phyloP scores from a whole-genome alignment of 2,888 invertebrate species.

The Dioctria rufipes region DNA sequence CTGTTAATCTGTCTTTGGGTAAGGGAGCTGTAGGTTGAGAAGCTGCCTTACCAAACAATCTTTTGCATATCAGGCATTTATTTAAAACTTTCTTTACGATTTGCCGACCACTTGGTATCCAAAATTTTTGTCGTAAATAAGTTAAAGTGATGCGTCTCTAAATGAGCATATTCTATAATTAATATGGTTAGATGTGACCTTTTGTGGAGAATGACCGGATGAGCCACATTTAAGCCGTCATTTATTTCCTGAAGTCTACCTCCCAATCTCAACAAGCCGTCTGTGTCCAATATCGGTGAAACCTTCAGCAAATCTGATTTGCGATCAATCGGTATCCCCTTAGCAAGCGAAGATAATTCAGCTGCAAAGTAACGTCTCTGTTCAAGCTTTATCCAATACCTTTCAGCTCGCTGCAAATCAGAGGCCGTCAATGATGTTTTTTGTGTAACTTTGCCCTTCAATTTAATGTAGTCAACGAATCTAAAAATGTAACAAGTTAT shows the following conservation, averaged over 20 bases:
- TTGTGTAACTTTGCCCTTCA: background rate
- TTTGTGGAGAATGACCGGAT: background rate
- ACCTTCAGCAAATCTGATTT: slow-evolving; percentile 11
- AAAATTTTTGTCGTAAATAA: background rate
- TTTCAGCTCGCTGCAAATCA: background rate
- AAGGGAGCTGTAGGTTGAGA: background rate
- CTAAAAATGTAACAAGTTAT: background rate
- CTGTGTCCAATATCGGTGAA: background rate
- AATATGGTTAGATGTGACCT: background rate
- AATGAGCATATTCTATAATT: background rate
- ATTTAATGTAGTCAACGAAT: background rate
- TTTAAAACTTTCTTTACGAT: background rate
- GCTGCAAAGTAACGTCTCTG: background rate
- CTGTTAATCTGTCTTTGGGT: background rate
- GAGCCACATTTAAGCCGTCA: background rate
- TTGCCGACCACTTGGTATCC: background rate
- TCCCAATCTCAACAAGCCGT: background rate
- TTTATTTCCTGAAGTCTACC: background rate
- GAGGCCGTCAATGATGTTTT: background rate
- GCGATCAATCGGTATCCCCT: slow-evolving; percentile 7
- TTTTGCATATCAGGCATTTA: background rate
- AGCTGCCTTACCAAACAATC: background rate
- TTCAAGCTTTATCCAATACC: background rate
- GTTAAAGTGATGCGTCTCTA: background rate
- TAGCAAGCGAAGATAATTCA: background rate